Conservation (phyloP, 2,113 vertebrate genomes). For the Octodon degus region DNA sequence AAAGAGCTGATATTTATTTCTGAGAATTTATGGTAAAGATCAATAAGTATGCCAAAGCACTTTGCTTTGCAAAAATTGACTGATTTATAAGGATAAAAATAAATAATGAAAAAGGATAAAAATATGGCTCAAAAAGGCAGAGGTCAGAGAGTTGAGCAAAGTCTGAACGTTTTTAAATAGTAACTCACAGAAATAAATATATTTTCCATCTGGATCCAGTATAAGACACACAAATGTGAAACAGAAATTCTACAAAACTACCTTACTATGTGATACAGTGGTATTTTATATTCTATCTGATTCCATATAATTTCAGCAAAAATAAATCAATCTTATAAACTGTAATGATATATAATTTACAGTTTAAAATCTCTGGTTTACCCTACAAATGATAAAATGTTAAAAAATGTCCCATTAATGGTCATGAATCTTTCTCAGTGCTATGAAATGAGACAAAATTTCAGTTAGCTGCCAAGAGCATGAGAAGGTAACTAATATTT, state of each 20-base stretch:
- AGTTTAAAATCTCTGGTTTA: constrained; percentile 5
- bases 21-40: background rate
- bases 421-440: background rate
- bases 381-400: constrained; percentile 6
- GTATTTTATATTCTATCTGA: constrained; percentile 39
- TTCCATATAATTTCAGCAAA: constrained; percentile 36
- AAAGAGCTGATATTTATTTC: constrained; percentile 20
- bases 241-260: background rate
- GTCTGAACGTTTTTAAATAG: background rate
- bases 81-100: constrained; percentile 10
- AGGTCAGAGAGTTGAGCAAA: constrained; percentile 9
- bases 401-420: constrained; percentile 34
- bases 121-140: background rate
- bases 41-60: background rate
- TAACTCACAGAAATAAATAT: constrained; percentile 20
- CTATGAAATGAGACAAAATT: constrained; percentile 27
- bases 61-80: background rate
- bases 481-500: constrained; percentile 37
- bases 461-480: background rate
- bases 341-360: background rate
- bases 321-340: background rate
- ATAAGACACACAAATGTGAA: background rate
- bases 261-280: background rate
- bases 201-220: background rate
- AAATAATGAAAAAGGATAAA: background rate